A percentile compares a stretch with the other conserved stretches of the same genome.
phyloP scores from a whole-genome alignment of 2,113 vertebrate genomes.

The Chaetodon trifascialis region DNA sequence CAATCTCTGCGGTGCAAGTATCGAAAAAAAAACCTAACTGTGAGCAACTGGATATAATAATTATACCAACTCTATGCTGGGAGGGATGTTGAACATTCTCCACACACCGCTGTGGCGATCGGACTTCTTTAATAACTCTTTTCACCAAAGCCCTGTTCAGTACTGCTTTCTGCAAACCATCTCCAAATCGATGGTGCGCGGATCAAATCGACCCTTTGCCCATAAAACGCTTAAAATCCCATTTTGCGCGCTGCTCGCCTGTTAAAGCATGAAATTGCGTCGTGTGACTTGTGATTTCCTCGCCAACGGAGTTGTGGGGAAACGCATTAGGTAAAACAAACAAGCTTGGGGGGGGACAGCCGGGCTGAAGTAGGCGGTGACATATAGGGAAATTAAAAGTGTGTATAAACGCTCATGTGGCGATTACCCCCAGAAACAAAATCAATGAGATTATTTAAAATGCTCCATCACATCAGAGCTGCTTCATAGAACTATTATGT shows the following conservation, averaged over 20 bases:
- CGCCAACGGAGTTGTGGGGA: neutral
- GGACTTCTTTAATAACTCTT: neutral
- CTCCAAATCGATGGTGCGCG: slow-evolving; percentile 4
- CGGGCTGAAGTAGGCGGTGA: neutral
- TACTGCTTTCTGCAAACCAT: neutral
- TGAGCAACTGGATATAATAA: neutral
- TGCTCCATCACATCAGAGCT: too few species aligned
- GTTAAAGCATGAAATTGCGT: slow-evolving; percentile 34
- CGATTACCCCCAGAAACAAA: neutral
- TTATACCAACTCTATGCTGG: neutral
- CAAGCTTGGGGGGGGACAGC: neutral
- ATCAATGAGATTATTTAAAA: neutral
- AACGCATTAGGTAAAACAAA: slow-evolving; percentile 32
- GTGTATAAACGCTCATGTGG: neutral
- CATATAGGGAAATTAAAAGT: neutral
- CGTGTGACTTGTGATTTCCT: slow-evolving; percentile 39
- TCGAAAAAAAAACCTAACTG: neutral
- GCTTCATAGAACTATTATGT: neutral
- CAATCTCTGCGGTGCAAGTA: neutral
- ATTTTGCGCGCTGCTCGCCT: slow-evolving; percentile 25
- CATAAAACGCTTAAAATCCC: slow-evolving; percentile 23
- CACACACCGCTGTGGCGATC: neutral
- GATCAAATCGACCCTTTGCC: slow-evolving; percentile 6
- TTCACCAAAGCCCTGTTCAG: neutral
- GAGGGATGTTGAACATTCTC: neutral